phyloP scores from a whole-genome alignment of 2,888 invertebrate genomes.

The Drosophila antonietae region DNA sequence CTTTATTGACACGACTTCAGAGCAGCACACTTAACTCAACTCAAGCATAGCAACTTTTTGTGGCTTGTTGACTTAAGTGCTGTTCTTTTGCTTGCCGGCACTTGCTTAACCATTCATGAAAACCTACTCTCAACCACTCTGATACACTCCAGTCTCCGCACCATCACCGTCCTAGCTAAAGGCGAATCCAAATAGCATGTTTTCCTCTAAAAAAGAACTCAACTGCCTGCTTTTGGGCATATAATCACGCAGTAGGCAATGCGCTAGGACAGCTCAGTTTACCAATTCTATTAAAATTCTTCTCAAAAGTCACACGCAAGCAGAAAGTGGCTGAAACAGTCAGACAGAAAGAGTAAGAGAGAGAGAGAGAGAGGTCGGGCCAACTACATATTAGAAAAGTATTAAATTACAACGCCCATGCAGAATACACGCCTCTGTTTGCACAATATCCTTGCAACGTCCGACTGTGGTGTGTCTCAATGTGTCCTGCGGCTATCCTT shows the following conservation, averaged over 20 bases:
- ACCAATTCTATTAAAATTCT: slow-evolving; percentile 81
- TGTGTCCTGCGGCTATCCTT: slow-evolving; percentile 46
- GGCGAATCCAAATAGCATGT: slow-evolving; percentile 41
- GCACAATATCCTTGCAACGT: slow-evolving; percentile 60
- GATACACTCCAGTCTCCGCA: background rate
- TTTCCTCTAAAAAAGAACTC: slow-evolving; percentile 38
- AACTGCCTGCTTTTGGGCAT: slow-evolving; percentile 66
- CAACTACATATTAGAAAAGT: slow-evolving; percentile 77
- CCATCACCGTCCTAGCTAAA: background rate
- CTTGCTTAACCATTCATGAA: slow-evolving; percentile 41
- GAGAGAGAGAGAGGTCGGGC: background rate
- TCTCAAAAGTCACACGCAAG: slow-evolving; percentile 57
- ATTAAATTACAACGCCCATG: slow-evolving; percentile 71
- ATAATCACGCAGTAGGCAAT: slow-evolving; percentile 54
- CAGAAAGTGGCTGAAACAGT: slow-evolving; percentile 22
- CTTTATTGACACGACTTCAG: slow-evolving; percentile 29
- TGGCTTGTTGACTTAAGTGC: slow-evolving; percentile 50
- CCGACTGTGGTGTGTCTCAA: background rate
- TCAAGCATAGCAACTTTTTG: slow-evolving; percentile 29
- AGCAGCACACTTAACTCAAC: slow-evolving; percentile 46
- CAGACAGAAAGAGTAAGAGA: background rate
- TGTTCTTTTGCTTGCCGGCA: slow-evolving; percentile 21
- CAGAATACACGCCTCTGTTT: slow-evolving; percentile 71
- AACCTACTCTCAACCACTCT: slow-evolving; percentile 26
- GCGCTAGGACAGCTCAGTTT: slow-evolving; percentile 55